These are phyloP conservation scores for Rhadinocentrus ornatus DNA, from an alignment of 2,797 vertebrate genomes.

Conservation along the genomic window DNA sequence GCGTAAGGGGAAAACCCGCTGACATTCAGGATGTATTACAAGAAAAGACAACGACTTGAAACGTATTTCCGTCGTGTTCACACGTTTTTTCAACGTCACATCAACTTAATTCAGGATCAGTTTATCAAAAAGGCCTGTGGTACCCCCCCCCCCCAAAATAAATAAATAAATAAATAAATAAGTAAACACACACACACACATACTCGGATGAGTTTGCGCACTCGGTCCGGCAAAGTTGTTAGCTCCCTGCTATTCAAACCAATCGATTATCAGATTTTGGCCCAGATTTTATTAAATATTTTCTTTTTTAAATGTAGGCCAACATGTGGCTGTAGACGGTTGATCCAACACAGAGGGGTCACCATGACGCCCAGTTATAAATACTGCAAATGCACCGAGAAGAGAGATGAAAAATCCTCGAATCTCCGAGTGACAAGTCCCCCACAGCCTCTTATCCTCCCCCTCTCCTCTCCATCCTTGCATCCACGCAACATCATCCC, in stretches of 20 bases:
- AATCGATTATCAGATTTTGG: slow-evolving; percentile 40
- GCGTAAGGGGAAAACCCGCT: slow-evolving; percentile 45
- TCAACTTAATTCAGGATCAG: slow-evolving; percentile 22
- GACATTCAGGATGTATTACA: slow-evolving; percentile 45
- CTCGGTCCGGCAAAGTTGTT: slow-evolving; percentile 60
- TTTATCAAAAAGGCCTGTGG: slow-evolving; percentile 3
- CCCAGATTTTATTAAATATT: slow-evolving; percentile 31
- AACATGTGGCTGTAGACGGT: slow-evolving; percentile 19
- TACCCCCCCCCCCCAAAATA: background rate
- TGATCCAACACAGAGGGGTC: background rate
- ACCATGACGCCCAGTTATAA: slow-evolving; percentile 1
- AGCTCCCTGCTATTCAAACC: slow-evolving; percentile 30
- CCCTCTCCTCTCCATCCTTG: slow-evolving; percentile 14
- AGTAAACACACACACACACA: slow-evolving; percentile 10
- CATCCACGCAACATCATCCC: slow-evolving; percentile 66
- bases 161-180: no score
- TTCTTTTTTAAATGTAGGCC: slow-evolving; percentile 58
- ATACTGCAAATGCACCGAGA: slow-evolving; percentile 28
- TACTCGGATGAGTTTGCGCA: slow-evolving; percentile 20
- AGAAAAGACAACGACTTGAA: slow-evolving; percentile 30
- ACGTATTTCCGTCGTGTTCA: slow-evolving; percentile 14
- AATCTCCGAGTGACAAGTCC: slow-evolving; percentile 41
- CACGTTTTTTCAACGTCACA: slow-evolving; percentile 20
- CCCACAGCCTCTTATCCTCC: slow-evolving; percentile 47
- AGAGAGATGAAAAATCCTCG: slow-evolving; percentile 42